Percentiles rank a stretch among this genome's conserved stretches.
These are phyloP conservation scores for Sesamia nonagrioides DNA, from an alignment of 1,140 invertebrate genomes.

Conservation along the genomic window DNA sequence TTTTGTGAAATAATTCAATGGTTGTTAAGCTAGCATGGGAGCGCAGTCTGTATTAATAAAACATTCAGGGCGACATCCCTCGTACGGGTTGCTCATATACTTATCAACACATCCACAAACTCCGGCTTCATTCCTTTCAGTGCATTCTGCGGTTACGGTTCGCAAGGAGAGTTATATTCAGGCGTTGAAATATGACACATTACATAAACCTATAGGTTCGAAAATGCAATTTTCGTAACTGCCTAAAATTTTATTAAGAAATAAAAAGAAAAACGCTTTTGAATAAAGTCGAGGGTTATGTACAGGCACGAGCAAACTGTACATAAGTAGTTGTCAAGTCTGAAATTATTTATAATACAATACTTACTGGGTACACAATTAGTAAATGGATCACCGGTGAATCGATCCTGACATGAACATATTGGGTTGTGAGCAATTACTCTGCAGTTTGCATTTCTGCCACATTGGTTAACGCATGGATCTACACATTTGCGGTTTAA, in stretches of 20 bases:
- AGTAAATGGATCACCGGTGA: constrained; percentile 89
- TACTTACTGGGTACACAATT: constrained; percentile 75
- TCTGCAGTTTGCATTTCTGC: constrained; percentile 92
- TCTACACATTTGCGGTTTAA: constrained; percentile 92
- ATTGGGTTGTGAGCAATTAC: constrained; percentile 92
- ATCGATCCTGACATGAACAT: constrained; percentile 91
- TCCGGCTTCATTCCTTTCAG: constrained; percentile 90
- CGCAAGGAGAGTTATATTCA: constrained; percentile 91
- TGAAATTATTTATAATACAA: constrained; percentile 24
- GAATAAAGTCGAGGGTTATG: not conserved
- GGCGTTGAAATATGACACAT: too few relatives aligned
- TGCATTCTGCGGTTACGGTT: constrained; percentile 91
- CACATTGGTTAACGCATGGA: constrained; percentile 92
- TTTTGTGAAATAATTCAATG: too few relatives aligned
- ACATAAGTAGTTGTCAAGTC: not conserved
- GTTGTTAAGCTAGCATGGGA: constrained; percentile 90
- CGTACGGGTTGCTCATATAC: constrained; percentile 92
- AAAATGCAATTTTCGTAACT: too few relatives aligned
- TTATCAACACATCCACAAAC: constrained; percentile 91
- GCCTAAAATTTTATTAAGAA: too few relatives aligned
- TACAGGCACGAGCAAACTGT: not conserved
- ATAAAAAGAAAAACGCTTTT: too few relatives aligned
- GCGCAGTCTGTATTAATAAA: constrained; percentile 92
- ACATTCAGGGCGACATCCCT: constrained; percentile 92
- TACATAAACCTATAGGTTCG: too few relatives aligned